These are phyloP conservation scores for Griposia aprilina DNA, from an alignment of 2,888 invertebrate species.

Conservation along the genomic window DNA sequence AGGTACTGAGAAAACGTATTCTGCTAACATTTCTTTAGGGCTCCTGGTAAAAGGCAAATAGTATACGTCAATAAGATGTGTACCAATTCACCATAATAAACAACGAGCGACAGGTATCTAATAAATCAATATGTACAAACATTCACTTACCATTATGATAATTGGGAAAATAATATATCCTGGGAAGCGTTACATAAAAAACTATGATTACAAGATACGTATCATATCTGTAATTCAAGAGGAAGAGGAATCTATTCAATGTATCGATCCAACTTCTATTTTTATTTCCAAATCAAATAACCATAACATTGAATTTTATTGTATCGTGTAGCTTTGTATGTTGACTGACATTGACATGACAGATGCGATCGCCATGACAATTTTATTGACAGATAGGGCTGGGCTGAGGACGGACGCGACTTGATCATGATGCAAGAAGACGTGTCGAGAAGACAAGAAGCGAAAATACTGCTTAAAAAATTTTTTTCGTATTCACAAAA, in stretches of 20 bases:
- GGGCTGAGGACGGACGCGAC: no score
- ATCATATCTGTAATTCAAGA: slow-evolving; percentile 35
- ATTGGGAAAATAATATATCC: slow-evolving; percentile 23
- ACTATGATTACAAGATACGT: slow-evolving; percentile 32
- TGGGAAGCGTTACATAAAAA: slow-evolving; percentile 8
- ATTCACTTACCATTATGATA: slow-evolving; percentile 58
- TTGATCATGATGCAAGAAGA: background rate
- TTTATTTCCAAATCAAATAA: slow-evolving; percentile 53
- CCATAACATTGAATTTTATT: slow-evolving; percentile 40
- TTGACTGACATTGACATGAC: slow-evolving; percentile 45
- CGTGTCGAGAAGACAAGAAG: background rate
- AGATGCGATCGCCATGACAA: slow-evolving; percentile 27
- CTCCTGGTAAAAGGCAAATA: background rate
- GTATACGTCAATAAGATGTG: background rate
- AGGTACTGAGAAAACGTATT: background rate
- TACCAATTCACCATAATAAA: slow-evolving; percentile 9
- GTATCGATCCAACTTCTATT: slow-evolving; percentile 57
- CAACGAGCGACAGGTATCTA: slow-evolving; percentile 33
- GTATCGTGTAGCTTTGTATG: background rate
- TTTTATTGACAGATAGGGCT: slow-evolving; percentile 23
- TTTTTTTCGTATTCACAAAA: no score
- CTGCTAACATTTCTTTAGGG: background rate
- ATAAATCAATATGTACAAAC: slow-evolving; percentile 35
- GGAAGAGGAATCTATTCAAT: slow-evolving; percentile 28
- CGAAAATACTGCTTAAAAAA: no score